Conservation (phyloP, 2,888 invertebrate genomes). For the Agonum fuliginosum region DNA sequence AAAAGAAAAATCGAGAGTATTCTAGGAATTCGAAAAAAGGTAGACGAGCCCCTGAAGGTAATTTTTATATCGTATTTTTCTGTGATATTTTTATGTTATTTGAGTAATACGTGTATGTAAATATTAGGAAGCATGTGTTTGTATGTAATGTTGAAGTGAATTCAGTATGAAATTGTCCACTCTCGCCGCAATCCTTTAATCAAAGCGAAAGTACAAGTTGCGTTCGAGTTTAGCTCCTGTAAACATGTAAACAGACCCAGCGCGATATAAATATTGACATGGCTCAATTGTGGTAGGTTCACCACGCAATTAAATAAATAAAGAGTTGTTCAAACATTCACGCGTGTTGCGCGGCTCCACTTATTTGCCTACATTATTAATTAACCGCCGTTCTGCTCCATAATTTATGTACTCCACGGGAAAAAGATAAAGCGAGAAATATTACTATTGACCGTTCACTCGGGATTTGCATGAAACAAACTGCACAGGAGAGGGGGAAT, state of each 20-base stretch:
- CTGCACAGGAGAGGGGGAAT: too few species aligned
- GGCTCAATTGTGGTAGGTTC: conserved; percentile 20
- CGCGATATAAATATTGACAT: conserved; percentile 41
- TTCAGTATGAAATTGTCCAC: too few species aligned
- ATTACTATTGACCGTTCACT: background rate
- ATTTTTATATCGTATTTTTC: too few species aligned
- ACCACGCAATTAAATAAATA: conserved; percentile 36
- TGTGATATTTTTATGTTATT: too few species aligned
- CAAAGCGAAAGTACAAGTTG: conserved; percentile 4
- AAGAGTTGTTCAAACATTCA: conserved; percentile 39
- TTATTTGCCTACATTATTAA: conserved; percentile 35
- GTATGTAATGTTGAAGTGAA: too few species aligned
- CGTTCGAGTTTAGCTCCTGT: too few species aligned
- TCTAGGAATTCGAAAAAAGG: too few species aligned
- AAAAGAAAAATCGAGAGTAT: too few species aligned
- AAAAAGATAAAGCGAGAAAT: conserved; percentile 13
- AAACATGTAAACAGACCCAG: conserved; percentile 24
- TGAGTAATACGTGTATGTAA: too few species aligned
- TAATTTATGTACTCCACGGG: conserved; percentile 6
- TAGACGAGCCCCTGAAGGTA: too few species aligned
- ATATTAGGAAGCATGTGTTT: too few species aligned
- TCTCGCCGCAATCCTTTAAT: conserved; percentile 11
- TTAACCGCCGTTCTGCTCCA: conserved; percentile 1
- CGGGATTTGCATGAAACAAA: conserved; percentile 1
- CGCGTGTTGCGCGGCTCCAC: conserved; percentile 1